Percentiles rank a stretch among this genome's conserved stretches.
These are phyloP conservation scores for Ferrisia virgata DNA, from an alignment of 2,888 invertebrate species.

Conservation along the genomic window DNA sequence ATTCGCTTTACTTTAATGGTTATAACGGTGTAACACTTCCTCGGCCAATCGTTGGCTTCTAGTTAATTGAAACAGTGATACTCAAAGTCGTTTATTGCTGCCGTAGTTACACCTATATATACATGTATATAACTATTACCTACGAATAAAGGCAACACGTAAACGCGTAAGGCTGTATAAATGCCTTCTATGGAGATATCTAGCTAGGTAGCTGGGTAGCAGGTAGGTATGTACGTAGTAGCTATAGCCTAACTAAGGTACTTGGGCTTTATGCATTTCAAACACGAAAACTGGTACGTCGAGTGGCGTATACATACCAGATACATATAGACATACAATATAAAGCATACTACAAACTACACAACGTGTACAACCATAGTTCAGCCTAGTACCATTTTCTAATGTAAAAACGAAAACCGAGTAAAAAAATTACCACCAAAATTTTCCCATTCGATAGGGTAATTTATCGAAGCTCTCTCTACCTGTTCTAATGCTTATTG, in stretches of 20 bases:
- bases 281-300: conserved; percentile 30
- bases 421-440: background rate
- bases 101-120: background rate
- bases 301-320: background rate
- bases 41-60: background rate
- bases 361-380: background rate
- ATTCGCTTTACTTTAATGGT: conserved; percentile 30
- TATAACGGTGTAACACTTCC: conserved; percentile 25
- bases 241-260: too few relatives aligned
- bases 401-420: background rate
- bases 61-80: conserved; percentile 30
- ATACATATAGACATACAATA: background rate
- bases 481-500: background rate
- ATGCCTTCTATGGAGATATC: too few relatives aligned
- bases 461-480: background rate
- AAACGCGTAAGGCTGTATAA: too few relatives aligned
- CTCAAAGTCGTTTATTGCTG: background rate
- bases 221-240: too few relatives aligned
- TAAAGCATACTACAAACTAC: too few relatives aligned
- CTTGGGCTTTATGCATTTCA: background rate
- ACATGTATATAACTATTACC: too few relatives aligned
- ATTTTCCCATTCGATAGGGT: background rate
- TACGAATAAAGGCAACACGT: too few relatives aligned
- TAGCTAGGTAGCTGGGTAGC: too few relatives aligned
- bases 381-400: background rate